Conservation (phyloP, 2,888 invertebrate species). For the Mimas tiliae region DNA sequence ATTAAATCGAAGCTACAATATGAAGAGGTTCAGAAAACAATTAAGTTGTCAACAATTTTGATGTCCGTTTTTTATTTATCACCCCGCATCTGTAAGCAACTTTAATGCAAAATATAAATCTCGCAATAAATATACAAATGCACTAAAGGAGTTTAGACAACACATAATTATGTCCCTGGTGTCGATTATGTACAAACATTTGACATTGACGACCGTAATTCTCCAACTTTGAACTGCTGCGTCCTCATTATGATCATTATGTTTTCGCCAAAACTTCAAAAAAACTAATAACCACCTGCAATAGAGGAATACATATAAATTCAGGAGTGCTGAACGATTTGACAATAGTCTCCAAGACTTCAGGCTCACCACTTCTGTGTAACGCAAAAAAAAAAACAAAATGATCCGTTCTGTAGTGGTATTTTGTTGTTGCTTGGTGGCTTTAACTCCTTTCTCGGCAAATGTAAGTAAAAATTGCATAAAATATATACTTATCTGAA, state of each 20-base stretch:
- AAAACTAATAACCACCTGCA: slow-evolving; percentile 33
- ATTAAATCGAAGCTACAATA: no score
- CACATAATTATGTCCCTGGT: slow-evolving; percentile 12
- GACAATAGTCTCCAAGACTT: slow-evolving; percentile 35
- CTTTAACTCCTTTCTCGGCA: slow-evolving; percentile 46
- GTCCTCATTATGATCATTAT: slow-evolving; percentile 18
- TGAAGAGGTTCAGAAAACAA: no score
- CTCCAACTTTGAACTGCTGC: slow-evolving; percentile 14
- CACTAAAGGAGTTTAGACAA: no score
- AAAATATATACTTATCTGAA: neutral
- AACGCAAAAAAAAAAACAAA: slow-evolving; percentile 34
- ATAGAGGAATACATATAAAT: slow-evolving; percentile 44
- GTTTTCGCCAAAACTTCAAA: slow-evolving; percentile 10
- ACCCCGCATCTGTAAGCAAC: neutral
- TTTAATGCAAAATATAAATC: neutral
- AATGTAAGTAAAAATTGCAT: slow-evolving; percentile 47
- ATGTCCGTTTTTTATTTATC: no score
- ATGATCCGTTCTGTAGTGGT: slow-evolving; percentile 52
- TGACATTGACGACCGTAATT: slow-evolving; percentile 25
- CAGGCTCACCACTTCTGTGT: slow-evolving; percentile 24
- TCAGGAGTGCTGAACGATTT: slow-evolving; percentile 32
- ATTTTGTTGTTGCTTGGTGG: slow-evolving; percentile 47
- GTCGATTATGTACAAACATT: neutral
- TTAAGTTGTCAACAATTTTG: no score
- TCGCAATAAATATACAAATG: neutral